phyloP scores from a whole-genome alignment of 2,888 invertebrate genomes.

The Rutpela maculata region DNA sequence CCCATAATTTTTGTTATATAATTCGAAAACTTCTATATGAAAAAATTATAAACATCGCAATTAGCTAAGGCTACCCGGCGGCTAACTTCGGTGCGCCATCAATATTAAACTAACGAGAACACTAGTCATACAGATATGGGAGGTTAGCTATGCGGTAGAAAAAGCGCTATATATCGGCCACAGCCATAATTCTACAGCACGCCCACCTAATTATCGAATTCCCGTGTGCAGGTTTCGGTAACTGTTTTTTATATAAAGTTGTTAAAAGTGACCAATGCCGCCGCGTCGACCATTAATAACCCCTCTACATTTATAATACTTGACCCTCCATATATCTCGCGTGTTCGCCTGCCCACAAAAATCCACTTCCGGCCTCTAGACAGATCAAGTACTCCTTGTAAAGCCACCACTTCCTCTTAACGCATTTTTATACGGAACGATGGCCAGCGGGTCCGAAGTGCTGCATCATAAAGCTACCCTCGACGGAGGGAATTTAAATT shows the following conservation, averaged over 20 bases:
- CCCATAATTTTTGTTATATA: neutral
- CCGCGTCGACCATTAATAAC: conserved; percentile 42
- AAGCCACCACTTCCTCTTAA: conserved; percentile 47
- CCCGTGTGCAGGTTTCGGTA: conserved; percentile 33
- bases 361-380: conserved; percentile 55
- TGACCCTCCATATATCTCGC: conserved; percentile 50
- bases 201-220: conserved; percentile 45
- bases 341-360: conserved; percentile 56
- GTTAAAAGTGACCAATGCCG: conserved; percentile 46
- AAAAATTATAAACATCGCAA: neutral
- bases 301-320: conserved; percentile 53
- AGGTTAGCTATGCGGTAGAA: conserved; percentile 3
- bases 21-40: neutral
- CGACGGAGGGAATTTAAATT: conserved; percentile 25
- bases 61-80: neutral
- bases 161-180: conserved; percentile 16
- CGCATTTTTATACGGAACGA: conserved; percentile 35
- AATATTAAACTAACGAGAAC: neutral
- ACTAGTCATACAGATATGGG: neutral
- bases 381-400: conserved; percentile 56
- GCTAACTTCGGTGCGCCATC: neutral
- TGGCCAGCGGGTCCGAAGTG: conserved; percentile 37
- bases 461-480: conserved; percentile 47
- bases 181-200: conserved; percentile 26
- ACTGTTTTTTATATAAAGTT: conserved; percentile 38